These are phyloP conservation scores for Brachycybe producta DNA, from an alignment of 2,888 invertebrate species.

Conservation along the genomic window DNA sequence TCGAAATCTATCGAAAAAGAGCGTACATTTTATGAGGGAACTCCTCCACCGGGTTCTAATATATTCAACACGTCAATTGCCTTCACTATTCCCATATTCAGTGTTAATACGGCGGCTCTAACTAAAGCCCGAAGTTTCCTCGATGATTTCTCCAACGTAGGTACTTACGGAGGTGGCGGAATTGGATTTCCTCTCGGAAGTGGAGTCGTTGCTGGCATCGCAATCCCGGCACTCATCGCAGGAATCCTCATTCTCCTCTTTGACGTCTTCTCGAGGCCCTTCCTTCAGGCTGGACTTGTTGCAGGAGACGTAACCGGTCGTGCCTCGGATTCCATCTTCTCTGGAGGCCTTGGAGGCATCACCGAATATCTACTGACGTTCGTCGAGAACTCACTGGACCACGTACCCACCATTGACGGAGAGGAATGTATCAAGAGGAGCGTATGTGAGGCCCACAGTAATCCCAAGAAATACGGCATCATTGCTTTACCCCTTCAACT, in stretches of 20 bases:
- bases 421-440: conserved; percentile 28
- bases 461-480: conserved; percentile 29
- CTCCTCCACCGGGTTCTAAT: conserved; percentile 17
- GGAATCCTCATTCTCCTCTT: conserved; percentile 20
- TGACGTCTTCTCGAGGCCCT: conserved; percentile 19
- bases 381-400: conserved; percentile 23
- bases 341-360: conserved; percentile 15
- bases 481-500: conserved; percentile 28
- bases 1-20: not conserved
- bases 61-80: conserved; percentile 26
- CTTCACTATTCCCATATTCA: conserved; percentile 27
- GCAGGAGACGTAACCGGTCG: not conserved
- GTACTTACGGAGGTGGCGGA: conserved; percentile 3
- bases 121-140: conserved; percentile 21
- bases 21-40: conserved; percentile 7
- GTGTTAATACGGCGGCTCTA: conserved; percentile 23
- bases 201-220: conserved; percentile 19
- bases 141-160: conserved; percentile 14
- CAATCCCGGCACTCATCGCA: conserved; percentile 20
- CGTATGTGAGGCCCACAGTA: conserved; percentile 30
- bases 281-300: conserved; percentile 18
- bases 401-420: conserved; percentile 26
- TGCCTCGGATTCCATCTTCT: conserved; percentile 14
- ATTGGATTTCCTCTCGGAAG: conserved; percentile 18
- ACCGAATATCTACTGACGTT: conserved; percentile 19